Evolutionary conservation across 2,888 invertebrate species (phyloP).

Genomic region (Latheticus oryzae): DNA sequence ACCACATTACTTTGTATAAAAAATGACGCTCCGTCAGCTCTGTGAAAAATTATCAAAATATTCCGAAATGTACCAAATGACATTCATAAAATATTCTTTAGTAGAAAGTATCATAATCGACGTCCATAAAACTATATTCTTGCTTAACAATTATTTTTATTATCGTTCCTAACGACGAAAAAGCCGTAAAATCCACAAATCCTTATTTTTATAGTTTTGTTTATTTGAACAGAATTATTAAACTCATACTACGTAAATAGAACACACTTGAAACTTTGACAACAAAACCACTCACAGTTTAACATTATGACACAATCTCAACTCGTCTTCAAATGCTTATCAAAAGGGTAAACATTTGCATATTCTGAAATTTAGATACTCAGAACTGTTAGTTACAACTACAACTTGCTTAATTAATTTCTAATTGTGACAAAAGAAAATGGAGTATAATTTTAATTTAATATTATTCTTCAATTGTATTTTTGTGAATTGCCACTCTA

Average conservation of each 20-base stretch:
- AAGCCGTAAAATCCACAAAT: constrained; percentile 13
- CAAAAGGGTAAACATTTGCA: constrained; percentile 13
- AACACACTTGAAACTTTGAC: too few relatives aligned
- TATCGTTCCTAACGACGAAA: constrained; percentile 11
- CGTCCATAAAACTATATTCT: constrained; percentile 15
- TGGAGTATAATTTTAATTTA: neutral
- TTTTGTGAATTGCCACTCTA: neutral
- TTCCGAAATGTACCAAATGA: too few relatives aligned
- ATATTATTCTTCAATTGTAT: too few relatives aligned
- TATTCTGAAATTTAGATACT: constrained; percentile 10
- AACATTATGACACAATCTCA: too few relatives aligned
- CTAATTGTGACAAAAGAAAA: constrained; percentile 1
- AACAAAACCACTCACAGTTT: too few relatives aligned
- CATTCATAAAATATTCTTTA: too few relatives aligned
- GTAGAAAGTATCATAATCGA: too few relatives aligned
- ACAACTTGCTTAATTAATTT: constrained; percentile 11
- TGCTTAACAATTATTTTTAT: constrained; percentile 23
- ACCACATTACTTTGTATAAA: too few relatives aligned
- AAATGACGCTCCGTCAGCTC: too few relatives aligned
- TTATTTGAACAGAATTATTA: neutral
- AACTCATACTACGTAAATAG: too few relatives aligned
- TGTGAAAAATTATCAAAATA: too few relatives aligned
- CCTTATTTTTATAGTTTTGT: neutral
- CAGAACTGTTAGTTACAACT: neutral
- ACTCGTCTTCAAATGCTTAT: constrained; percentile 4